A percentile compares a stretch with the other conserved stretches of the same genome.
These are phyloP conservation scores for Brachypalpus laphriformis DNA, from an alignment of 2,888 invertebrate genomes.

Conservation along the genomic window DNA sequence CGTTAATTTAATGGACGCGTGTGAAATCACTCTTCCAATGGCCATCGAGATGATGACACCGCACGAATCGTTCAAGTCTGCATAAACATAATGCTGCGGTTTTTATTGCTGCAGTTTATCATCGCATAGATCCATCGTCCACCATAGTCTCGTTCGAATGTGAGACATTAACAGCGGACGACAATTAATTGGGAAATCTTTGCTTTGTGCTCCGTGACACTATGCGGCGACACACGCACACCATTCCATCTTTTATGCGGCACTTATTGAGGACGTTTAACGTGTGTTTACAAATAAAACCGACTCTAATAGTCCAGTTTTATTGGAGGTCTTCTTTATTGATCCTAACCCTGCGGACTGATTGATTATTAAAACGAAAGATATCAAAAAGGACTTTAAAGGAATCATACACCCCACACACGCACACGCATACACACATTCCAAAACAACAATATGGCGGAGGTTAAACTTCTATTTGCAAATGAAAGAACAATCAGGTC, in stretches of 20 bases:
- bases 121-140: constrained; percentile 28
- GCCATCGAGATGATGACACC: constrained; percentile 58
- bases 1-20: constrained; percentile 53
- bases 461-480: constrained; percentile 67
- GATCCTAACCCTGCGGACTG: constrained; percentile 59
- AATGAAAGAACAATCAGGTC: constrained; percentile 73
- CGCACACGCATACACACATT: too few relatives aligned
- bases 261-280: constrained; percentile 67
- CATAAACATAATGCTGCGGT: constrained; percentile 54
- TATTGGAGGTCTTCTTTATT: constrained; percentile 62
- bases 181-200: constrained; percentile 65
- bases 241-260: constrained; percentile 40
- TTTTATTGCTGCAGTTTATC: constrained; percentile 44
- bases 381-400: constrained; percentile 33
- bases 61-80: constrained; percentile 34
- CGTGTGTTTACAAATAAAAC: constrained; percentile 74
- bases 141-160: constrained; percentile 42
- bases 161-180: constrained; percentile 54
- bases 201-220: constrained; percentile 50
- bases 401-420: not conserved
- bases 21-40: constrained; percentile 42
- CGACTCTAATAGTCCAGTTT: constrained; percentile 60
- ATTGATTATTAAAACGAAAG: constrained; percentile 62
- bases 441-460: constrained; percentile 60
- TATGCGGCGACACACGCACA: constrained; percentile 48